Evolutionary conservation across 2,113 vertebrate genomes (phyloP), one percentile per base, ranked within the genome.

Genomic region (Periophthalmodon schlosseri): DNA sequence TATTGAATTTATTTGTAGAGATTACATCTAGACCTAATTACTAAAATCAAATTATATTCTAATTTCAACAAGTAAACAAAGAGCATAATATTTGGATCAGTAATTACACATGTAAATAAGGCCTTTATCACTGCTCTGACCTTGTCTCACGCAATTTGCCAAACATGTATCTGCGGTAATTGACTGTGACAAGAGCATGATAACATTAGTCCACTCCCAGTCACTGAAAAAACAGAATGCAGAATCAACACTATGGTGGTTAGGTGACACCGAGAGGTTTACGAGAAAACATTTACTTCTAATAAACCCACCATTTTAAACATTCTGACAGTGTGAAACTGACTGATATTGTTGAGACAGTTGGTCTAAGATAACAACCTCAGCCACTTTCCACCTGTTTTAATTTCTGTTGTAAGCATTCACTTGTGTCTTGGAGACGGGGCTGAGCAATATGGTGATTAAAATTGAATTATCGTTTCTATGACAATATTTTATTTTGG

Each of bases 101-200:
- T 34, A 61, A 61, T 24, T 28, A 65, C 14, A 24, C 47, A 64
- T 36, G 66, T 68, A 61, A 63, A 60, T 68, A 80, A 88, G 84
- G 84, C 84, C 77, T 89, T 83, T 81, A 84, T 79, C 52, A 69
- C 57, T 64, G 75, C 58, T 23, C 66, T 73, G 56, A 63, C 70
- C 46, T 34, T 3, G 57, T 73, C 82, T 65, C 49, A 11, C 72
- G 46, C 54, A 23, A 63, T 84, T 76, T 71, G 44, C 73, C 60
- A 16, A 67, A 23, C 34, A 79, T 72, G 39, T 3, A 1, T 47
- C 69, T 9, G 23, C 5, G 18, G 83, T 91, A 89, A 91, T 85
- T 83, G 82, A 73, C 78, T 28, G 49, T 33, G 86, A 89, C 78
- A 69, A 73, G 76, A 82, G 82, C 78, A 72, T 74, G 81, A 80